Evolutionary conservation across 2,797 vertebrate species (phyloP).

Genomic region (Poecile montanus): DNA sequence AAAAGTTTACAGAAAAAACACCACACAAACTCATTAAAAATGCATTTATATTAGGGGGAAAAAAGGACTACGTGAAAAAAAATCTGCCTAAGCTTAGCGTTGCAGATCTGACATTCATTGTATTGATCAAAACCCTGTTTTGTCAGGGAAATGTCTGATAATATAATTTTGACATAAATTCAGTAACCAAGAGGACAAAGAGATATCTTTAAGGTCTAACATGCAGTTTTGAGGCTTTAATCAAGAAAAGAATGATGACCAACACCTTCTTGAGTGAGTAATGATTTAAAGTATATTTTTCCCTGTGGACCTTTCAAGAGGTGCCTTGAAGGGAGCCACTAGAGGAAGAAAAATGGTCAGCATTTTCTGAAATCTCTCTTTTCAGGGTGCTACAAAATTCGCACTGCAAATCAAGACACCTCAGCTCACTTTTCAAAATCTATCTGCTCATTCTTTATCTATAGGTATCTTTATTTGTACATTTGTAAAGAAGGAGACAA

Average conservation of each 20-base stretch:
- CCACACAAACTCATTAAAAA: slow-evolving; percentile 34
- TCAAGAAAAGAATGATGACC: slow-evolving; percentile 11
- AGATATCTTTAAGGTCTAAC: not conserved
- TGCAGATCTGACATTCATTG: slow-evolving; percentile 44
- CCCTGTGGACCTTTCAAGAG: not conserved
- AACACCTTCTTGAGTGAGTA: not conserved
- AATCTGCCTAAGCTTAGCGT: slow-evolving; percentile 21
- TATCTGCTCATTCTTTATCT: not conserved
- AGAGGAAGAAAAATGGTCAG: not conserved
- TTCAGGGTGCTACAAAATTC: not conserved
- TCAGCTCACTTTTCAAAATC: not conserved
- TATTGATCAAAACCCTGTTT: slow-evolving; percentile 57
- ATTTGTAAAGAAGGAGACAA: not conserved
- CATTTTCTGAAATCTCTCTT: not conserved
- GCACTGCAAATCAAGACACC: not conserved
- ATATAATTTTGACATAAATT: slow-evolving; percentile 46
- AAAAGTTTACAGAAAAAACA: slow-evolving; percentile 35
- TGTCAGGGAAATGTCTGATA: slow-evolving; percentile 60
- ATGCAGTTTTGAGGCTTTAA: slow-evolving; percentile 2
- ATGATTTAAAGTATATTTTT: not conserved
- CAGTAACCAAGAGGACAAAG: not conserved
- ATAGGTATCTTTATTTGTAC: not conserved
- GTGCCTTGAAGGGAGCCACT: not conserved
- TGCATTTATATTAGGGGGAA: not conserved
- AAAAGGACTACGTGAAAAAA: not conserved